Evolutionary conservation across 1,140 invertebrate species (phyloP).

Genomic region (Megalonaias nervosa): DNA sequence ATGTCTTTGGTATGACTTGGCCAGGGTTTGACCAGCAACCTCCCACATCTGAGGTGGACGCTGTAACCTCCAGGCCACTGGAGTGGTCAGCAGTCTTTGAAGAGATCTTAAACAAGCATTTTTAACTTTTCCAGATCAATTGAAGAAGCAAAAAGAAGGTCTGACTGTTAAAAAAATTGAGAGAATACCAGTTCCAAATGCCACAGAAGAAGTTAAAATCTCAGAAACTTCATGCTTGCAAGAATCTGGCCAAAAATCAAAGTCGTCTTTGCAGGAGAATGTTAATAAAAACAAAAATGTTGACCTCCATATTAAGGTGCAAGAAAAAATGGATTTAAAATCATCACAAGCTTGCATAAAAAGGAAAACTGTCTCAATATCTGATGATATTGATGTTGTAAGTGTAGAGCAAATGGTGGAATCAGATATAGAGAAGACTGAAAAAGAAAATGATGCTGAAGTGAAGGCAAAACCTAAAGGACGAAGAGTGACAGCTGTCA

Average conservation of each 20-base stretch:
- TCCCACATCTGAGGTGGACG: background rate
- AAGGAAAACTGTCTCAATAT: slow-evolving; percentile 12
- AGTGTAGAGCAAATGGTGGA: background rate
- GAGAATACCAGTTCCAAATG: slow-evolving; percentile 11
- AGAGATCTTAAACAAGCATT: background rate
- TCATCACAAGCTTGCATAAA: slow-evolving; percentile 3
- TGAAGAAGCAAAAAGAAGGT: slow-evolving; percentile 18
- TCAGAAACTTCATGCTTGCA: slow-evolving; percentile 12
- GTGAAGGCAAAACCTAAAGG: slow-evolving; percentile 11
- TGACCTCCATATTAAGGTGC: background rate
- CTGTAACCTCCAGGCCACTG: background rate
- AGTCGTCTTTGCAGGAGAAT: background rate
- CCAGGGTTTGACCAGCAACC: background rate
- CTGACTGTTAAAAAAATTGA: slow-evolving; percentile 21
- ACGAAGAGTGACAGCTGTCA: slow-evolving; percentile 5
- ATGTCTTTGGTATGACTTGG: background rate
- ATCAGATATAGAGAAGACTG: background rate
- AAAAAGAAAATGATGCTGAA: background rate
- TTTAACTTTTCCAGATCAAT: slow-evolving; percentile 12
- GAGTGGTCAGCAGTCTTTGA: background rate
- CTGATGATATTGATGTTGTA: slow-evolving; percentile 12
- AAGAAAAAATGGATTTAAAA: slow-evolving; percentile 5
- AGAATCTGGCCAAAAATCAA: slow-evolving; percentile 15
- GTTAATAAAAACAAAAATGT: background rate
- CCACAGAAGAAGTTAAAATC: slow-evolving; percentile 14